A percentile compares a stretch with the other conserved stretches of the same genome.
phyloP scores from a whole-genome alignment of 2,888 invertebrate species.

The Ophioninae sp. region DNA sequence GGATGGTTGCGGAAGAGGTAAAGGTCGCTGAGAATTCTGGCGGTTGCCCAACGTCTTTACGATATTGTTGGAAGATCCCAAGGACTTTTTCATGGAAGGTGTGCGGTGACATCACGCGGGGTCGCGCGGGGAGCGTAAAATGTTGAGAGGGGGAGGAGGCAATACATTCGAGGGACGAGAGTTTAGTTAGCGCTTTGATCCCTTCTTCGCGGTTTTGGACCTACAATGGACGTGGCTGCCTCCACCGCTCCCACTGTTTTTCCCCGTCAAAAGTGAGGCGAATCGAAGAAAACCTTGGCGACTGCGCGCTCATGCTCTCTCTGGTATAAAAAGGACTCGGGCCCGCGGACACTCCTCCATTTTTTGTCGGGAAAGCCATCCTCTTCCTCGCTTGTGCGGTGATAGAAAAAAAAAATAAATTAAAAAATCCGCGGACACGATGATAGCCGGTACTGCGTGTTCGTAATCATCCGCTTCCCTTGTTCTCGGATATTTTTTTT shows the following conservation, averaged over 20 bases:
- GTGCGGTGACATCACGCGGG: neutral
- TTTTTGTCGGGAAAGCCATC: conserved; percentile 59
- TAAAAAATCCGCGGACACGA: neutral
- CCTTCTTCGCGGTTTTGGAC: conserved; percentile 13
- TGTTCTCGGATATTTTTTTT: neutral
- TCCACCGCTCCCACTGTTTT: conserved; percentile 2
- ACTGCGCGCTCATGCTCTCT: conserved; percentile 8
- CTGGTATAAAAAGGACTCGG: conserved; percentile 74
- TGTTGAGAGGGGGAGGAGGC: neutral
- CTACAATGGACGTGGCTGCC: neutral
- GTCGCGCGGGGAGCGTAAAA: neutral
- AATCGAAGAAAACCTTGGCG: conserved; percentile 31
- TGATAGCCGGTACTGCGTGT: neutral
- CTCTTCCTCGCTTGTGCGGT: neutral
- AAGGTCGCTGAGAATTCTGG: neutral
- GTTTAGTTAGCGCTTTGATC: conserved; percentile 9
- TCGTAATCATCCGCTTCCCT: neutral
- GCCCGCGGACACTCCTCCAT: conserved; percentile 70
- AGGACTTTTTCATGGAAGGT: neutral
- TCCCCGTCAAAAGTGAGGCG: conserved; percentile 30
- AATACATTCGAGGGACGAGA: conserved; percentile 1
- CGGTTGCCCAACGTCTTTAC: neutral
- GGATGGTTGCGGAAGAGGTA: neutral
- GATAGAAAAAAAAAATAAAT: neutral
- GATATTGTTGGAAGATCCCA: neutral